Percentiles rank a stretch among this genome's conserved stretches.
Conservation (phyloP, 1,140 invertebrate species). For the Latrodectus geometricus region DNA sequence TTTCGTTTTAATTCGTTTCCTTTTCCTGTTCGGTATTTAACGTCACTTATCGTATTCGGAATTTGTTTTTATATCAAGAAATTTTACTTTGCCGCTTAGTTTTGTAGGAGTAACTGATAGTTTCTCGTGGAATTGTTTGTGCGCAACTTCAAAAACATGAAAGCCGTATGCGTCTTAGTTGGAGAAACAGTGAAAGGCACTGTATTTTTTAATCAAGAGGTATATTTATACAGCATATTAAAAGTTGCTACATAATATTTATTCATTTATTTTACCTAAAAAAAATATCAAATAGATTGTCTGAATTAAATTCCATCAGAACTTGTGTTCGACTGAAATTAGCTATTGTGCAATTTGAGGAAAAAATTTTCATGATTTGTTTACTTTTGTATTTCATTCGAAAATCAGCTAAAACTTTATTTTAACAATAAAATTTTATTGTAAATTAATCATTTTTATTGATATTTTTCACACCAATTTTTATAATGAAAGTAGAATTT, state of each 20-base stretch:
- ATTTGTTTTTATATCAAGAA: no score
- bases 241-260: neutral
- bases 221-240: conserved; percentile 68
- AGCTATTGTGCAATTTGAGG: neutral
- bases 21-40: no score
- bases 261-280: neutral
- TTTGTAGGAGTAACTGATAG: no score
- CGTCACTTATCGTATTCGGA: no score
- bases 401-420: no score
- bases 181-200: conserved; percentile 84
- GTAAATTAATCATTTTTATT: neutral
- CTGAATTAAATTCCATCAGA: neutral
- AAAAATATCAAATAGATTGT: neutral
- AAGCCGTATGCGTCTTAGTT: conserved; percentile 87
- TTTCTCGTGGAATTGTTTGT: no score
- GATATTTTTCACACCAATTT: no score
- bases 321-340: neutral
- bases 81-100: no score
- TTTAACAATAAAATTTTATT: neutral
- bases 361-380: neutral
- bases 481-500: no score
- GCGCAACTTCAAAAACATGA: conserved; percentile 66
- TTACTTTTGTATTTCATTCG: no score
- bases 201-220: conserved; percentile 81
- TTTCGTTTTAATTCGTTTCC: no score